Evolutionary conservation across 2,888 invertebrate genomes (phyloP).

Genomic region (Zygothrica quintamaculata): DNA sequence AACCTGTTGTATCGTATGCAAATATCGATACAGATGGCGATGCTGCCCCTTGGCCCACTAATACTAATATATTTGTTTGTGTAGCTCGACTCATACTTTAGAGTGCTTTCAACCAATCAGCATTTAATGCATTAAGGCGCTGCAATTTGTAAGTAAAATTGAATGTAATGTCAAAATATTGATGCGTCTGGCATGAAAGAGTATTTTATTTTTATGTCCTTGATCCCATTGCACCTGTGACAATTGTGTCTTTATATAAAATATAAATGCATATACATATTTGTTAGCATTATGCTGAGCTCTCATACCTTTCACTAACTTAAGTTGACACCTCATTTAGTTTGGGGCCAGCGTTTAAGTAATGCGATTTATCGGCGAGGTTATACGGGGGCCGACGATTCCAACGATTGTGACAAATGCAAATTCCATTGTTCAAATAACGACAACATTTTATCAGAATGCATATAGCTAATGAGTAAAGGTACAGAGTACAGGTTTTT

Average conservation of each 20-base stretch:
- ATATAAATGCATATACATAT: conserved; percentile 38
- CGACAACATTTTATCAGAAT: conserved; percentile 58
- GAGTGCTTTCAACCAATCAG: too few species aligned
- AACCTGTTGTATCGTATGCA: too few species aligned
- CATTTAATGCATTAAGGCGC: conserved; percentile 49
- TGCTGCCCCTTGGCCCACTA: too few species aligned
- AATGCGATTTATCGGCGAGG: conserved; percentile 65
- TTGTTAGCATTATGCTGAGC: conserved; percentile 68
- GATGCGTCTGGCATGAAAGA: conserved; percentile 26
- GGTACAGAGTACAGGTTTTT: conserved; percentile 2
- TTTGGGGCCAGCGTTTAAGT: conserved; percentile 35
- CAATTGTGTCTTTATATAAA: neutral
- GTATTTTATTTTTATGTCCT: conserved; percentile 37
- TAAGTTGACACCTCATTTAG: conserved; percentile 83
- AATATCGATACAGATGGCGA: too few species aligned
- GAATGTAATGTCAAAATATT: conserved; percentile 69
- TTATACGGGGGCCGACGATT: conserved; percentile 32
- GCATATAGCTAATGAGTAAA: conserved; percentile 2
- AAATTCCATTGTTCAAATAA: conserved; percentile 80
- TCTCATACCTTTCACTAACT: conserved; percentile 75
- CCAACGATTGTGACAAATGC: conserved; percentile 78
- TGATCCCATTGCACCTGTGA: conserved; percentile 30
- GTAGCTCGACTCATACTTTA: too few species aligned
- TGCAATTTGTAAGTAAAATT: conserved; percentile 48
- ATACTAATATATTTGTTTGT: too few species aligned